Evolutionary conservation across 2,797 vertebrate genomes (phyloP), one percentile per base, ranked within the genome.

Genomic region (Enteromius treurensis): DNA sequence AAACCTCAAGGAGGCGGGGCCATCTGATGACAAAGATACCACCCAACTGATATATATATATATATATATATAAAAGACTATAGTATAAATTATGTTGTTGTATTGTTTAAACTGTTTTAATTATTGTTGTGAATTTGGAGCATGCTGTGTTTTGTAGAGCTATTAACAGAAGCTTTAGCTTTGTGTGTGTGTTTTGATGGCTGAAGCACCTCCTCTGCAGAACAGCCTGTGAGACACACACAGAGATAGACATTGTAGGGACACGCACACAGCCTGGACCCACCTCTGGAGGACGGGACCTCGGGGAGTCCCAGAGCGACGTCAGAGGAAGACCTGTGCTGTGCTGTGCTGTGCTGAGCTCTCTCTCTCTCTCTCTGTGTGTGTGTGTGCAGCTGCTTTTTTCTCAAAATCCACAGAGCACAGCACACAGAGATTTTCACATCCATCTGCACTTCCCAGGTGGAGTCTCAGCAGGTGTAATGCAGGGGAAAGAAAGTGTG

Each of bases 251-350:
- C 75, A 49, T 21, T 47, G 9, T 55, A 67, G 55, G 47, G 47
- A 81, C 58, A 77, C 23, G 49, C 60, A 70, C n/a, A 55, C 23
- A 84, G 79, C 51, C 49, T 84, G 77, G 79, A 78, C 73, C 70
- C 79, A 82, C 45, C 55, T 87, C 65, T 67, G 84, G 77, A 85
- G 74, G 74, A 85, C 64, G 53, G 47, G 85, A 79, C 84, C 53
- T 49, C 53, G 32, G 87, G 82, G 83, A 91, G 83, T 89, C 86
- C 86, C 82, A 81, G 21, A 85, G 83, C 79, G 83, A 86, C 86
- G 86, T 90, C 89, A 90, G 79, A 88, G 80, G 64, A 87, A 87
- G 87, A 81, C 42, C 79, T 88, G 53, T 53, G 77, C 76, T 81
- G 78, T 83, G 68, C 32, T 79, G 77, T 73, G 73, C 51, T 32